Percentiles rank a stretch among this genome's conserved stretches.
These are phyloP conservation scores for Drosophila testacea DNA, from an alignment of 2,888 invertebrate species.

Conservation along the genomic window DNA sequence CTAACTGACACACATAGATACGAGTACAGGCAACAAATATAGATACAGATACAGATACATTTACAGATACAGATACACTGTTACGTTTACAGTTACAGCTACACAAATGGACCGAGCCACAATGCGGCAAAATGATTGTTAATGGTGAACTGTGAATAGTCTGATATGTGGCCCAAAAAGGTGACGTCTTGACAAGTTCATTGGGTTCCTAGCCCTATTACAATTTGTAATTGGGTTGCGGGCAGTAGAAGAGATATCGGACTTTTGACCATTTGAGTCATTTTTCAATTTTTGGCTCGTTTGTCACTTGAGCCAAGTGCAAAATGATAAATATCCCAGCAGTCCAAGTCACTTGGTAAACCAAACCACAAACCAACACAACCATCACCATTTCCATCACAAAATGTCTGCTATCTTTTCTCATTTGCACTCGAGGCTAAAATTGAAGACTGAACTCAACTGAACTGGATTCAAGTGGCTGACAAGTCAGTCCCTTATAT, in stretches of 20 bases:
- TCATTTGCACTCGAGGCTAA: slow-evolving; percentile 71
- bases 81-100: slow-evolving; percentile 16
- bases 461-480: slow-evolving; percentile 55
- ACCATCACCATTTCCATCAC: neutral
- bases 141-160: slow-evolving; percentile 26
- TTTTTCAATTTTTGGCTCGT: slow-evolving; percentile 68
- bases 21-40: slow-evolving; percentile 15
- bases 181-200: slow-evolving; percentile 53
- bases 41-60: slow-evolving; percentile 10
- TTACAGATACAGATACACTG: slow-evolving; percentile 7
- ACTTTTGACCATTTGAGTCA: slow-evolving; percentile 49
- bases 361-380: slow-evolving; percentile 24
- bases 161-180: slow-evolving; percentile 27
- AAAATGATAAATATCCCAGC: slow-evolving; percentile 73
- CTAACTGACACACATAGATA: slow-evolving; percentile 72
- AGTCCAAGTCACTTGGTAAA: slow-evolving; percentile 9
- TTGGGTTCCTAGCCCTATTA: slow-evolving; percentile 37
- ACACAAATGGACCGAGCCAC: slow-evolving; percentile 13
- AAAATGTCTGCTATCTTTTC: slow-evolving; percentile 57
- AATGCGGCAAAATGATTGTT: slow-evolving; percentile 42
- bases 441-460: slow-evolving; percentile 30
- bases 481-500: slow-evolving; percentile 29
- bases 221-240: slow-evolving; percentile 62
- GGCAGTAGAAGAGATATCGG: slow-evolving; percentile 21
- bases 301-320: slow-evolving; percentile 68